phyloP scores from a whole-genome alignment of 2,888 invertebrate genomes.

The Eupithecia subumbrata region DNA sequence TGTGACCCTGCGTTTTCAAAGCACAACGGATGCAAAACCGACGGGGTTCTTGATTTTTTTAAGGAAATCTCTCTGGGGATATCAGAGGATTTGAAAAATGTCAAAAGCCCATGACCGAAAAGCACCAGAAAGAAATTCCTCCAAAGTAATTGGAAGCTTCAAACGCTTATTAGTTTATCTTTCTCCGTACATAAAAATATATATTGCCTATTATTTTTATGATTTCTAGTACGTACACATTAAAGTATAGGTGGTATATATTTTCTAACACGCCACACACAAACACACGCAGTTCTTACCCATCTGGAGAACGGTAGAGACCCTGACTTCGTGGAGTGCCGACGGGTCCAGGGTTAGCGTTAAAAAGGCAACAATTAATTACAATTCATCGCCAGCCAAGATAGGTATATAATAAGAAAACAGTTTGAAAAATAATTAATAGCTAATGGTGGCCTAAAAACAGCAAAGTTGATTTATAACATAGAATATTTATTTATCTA shows the following conservation, averaged over 20 bases:
- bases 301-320: slow-evolving; percentile 89
- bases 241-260: neutral
- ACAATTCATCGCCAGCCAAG: slow-evolving; percentile 73
- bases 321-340: slow-evolving; percentile 86
- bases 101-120: neutral
- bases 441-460: neutral
- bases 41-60: neutral
- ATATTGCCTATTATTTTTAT: neutral
- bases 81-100: neutral
- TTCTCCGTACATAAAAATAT: neutral
- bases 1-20: neutral
- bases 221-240: neutral
- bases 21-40: neutral
- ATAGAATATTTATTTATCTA: slow-evolving; percentile 17
- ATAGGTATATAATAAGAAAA: neutral
- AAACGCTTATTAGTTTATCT: neutral
- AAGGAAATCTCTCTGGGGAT: neutral
- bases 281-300: slow-evolving; percentile 76
- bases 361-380: slow-evolving; percentile 83
- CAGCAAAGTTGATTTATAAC: neutral
- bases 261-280: slow-evolving; percentile 7
- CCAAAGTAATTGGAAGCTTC: neutral
- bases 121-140: neutral
- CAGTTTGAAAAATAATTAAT: neutral
- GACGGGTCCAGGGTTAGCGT: slow-evolving; percentile 80